phyloP scores from a whole-genome alignment of 1,140 invertebrate species.

The Drosophila simulans region DNA sequence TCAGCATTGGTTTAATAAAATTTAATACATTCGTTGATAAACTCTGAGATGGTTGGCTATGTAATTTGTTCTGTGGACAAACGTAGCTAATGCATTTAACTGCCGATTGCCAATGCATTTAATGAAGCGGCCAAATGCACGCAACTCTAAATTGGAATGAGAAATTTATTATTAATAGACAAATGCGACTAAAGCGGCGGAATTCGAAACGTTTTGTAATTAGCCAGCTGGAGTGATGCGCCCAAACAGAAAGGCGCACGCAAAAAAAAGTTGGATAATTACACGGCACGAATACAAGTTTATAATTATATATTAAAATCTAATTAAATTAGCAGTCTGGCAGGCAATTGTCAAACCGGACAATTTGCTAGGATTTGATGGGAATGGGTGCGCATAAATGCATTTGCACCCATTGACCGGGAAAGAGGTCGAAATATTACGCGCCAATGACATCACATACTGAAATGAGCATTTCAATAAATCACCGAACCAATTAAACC shows the following conservation, averaged over 20 bases:
- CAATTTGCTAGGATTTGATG: conserved; percentile 16
- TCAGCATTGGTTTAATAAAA: background rate
- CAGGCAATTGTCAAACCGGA: conserved; percentile 62
- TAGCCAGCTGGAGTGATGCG: conserved; percentile 50
- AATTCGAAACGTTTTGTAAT: conserved; percentile 61
- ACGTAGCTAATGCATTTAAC: background rate
- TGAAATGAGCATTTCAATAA: conserved; percentile 67
- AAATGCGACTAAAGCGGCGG: conserved; percentile 17
- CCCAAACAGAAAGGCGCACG: conserved; percentile 2
- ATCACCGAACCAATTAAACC: conserved; percentile 9
- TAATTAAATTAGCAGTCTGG: conserved; percentile 74
- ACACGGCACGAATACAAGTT: conserved; percentile 32
- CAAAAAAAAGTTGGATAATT: conserved; percentile 42
- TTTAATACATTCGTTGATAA: background rate
- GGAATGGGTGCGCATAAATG: background rate
- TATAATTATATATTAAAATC: conserved; percentile 77
- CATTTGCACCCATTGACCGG: background rate
- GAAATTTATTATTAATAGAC: conserved; percentile 73
- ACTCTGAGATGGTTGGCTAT: too few relatives aligned
- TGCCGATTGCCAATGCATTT: conserved; percentile 23
- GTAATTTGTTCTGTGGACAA: background rate
- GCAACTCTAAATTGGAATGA: conserved; percentile 29
- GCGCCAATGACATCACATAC: conserved; percentile 58
- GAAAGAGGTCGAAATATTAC: conserved; percentile 29
- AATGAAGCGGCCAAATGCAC: conserved; percentile 48